phyloP scores from a whole-genome alignment of 2,888 invertebrate species.

The Drosophila fungiperda region DNA sequence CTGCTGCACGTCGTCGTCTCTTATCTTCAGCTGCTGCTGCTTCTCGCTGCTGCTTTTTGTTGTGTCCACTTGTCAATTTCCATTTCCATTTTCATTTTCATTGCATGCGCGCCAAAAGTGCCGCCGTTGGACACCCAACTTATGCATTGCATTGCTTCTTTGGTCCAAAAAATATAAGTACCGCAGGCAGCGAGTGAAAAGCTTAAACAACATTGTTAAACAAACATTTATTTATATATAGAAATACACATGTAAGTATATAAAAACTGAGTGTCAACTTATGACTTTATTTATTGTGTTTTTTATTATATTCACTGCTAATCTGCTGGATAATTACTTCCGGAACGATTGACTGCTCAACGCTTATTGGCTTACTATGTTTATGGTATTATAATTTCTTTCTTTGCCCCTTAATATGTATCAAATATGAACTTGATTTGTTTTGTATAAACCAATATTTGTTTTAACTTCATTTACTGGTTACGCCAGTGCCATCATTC shows the following conservation, averaged over 20 bases:
- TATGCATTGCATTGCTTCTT: slow-evolving; percentile 13
- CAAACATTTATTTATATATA: neutral
- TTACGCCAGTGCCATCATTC: neutral
- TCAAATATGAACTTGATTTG: neutral
- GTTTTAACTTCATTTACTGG: neutral
- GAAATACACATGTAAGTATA: neutral
- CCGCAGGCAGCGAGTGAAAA: neutral
- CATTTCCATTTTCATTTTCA: slow-evolving; percentile 61
- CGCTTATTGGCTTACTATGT: no score
- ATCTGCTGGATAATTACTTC: neutral
- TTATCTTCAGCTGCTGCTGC: neutral
- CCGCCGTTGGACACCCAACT: slow-evolving; percentile 7
- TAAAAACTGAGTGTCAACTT: neutral
- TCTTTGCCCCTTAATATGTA: neutral
- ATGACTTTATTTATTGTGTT: neutral
- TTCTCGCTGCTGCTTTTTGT: slow-evolving; percentile 3
- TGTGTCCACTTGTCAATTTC: slow-evolving; percentile 69
- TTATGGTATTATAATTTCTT: no score
- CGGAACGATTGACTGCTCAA: no score
- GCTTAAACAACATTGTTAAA: neutral
- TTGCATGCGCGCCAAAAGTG: slow-evolving; percentile 27
- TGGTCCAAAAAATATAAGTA: neutral
- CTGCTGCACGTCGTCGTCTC: neutral
- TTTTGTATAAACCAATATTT: neutral
- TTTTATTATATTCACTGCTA: neutral